Base-by-base conservation (phyloP, 2,888 invertebrate genomes). In the Plemyria rubiginata region DNA sequence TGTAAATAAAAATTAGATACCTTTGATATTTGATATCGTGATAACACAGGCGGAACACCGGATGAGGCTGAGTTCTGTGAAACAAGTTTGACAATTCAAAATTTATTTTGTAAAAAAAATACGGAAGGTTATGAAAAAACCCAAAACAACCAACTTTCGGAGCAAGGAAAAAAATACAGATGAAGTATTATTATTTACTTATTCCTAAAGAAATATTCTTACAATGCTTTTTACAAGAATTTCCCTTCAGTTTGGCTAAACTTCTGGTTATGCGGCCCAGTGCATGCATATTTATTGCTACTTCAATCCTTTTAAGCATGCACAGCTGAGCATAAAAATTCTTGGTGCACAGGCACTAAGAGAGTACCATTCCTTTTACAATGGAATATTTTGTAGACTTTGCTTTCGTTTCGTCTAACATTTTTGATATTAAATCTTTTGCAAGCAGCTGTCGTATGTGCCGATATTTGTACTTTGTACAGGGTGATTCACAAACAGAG, bases 361-460 rank as follows among this genome's bases (percentile, higher is more conserved):
- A 56, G 40, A 49, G 48, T n/a, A n/a, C n/a, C n/a, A n/a, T 40
- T 40, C 28, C 6, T 43, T 43, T 15, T 15, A 43, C 43, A 43
- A 15, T 43, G 12, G 5, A 15, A 7, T 15, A 51, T 16, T 15
- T 51, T 15, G 8, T 49, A 38, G 32, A 16, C 51, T 12, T 50
- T 32, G 15, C 46, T 11, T n/a, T n/a, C 38, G 4, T 15, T 38
- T 36, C 46, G 16, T 54, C 45, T 46, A 46, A 9, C 48, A 53
- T 48, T 62, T 67, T 57, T 58, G 56, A 62, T 68, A 68, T 65
- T 62, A 65, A 66, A 66, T 62, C 60, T 49, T 60, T 29, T 58
- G 52, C 62, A 60, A 66, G 59, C 66, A 64, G 53, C 55, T 66
- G 60, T 60, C 58, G 38, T 15, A 43, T n/a, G 52, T 60, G 54